Evolutionary conservation across 1,140 invertebrate species (phyloP).

Genomic region (Agrypnia vestita): DNA sequence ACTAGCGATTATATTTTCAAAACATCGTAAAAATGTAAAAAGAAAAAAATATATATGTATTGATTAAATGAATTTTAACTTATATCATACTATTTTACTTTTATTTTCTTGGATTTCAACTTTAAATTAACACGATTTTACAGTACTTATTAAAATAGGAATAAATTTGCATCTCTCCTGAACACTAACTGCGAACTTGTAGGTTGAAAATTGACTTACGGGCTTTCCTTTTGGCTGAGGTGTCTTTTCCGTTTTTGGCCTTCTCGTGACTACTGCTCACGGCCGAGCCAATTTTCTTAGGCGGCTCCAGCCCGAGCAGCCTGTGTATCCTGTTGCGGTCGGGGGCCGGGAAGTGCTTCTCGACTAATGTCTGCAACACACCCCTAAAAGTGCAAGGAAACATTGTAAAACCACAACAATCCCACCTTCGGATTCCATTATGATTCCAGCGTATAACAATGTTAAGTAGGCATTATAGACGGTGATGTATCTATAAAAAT

Average conservation of each 20-base stretch:
- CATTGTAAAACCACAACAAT: neutral
- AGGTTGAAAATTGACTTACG: slow-evolving; percentile 16
- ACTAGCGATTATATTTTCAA: too few relatives aligned
- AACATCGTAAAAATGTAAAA: too few relatives aligned
- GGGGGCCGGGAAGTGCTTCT: slow-evolving; percentile 97
- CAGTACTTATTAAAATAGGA: too few relatives aligned
- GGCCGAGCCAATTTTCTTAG: slow-evolving; percentile 64
- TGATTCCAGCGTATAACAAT: neutral
- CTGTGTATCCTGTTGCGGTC: slow-evolving; percentile 89
- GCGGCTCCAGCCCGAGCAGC: slow-evolving; percentile 83
- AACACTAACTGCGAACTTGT: too few relatives aligned
- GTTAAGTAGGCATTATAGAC: too few relatives aligned
- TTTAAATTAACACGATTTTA: too few relatives aligned
- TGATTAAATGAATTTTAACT: too few relatives aligned
- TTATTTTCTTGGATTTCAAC: too few relatives aligned
- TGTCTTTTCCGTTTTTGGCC: slow-evolving; percentile 66
- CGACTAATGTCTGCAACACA: slow-evolving; percentile 94
- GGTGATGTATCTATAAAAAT: too few relatives aligned
- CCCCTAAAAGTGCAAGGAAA: slow-evolving; percentile 74
- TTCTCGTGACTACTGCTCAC: slow-evolving; percentile 64
- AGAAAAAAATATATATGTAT: too few relatives aligned
- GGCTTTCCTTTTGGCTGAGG: slow-evolving; percentile 77
- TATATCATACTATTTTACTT: too few relatives aligned
- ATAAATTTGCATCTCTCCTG: too few relatives aligned
- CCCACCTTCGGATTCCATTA: neutral